Percentiles rank a stretch among this genome's conserved stretches.
phyloP scores from a whole-genome alignment of 1,140 invertebrate species.

The Heterodera carotae region DNA sequence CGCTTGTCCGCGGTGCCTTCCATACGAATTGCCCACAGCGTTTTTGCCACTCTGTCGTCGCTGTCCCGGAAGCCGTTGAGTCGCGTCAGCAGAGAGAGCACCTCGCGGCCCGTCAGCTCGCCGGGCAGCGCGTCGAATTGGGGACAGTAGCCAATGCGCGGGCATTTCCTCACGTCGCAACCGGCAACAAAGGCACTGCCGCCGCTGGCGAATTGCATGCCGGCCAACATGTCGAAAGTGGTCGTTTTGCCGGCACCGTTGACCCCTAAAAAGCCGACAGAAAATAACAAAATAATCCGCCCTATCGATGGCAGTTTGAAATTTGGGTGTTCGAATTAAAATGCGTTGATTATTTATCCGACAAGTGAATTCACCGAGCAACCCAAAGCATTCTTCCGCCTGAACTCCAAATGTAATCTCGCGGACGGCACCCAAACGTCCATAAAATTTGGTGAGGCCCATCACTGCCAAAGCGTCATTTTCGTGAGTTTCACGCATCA shows the following conservation, averaged over 20 bases:
- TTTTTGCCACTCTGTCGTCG: constrained; percentile 37
- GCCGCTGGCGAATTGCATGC: constrained; percentile 33
- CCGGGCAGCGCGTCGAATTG: constrained; percentile 53
- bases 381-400: constrained; percentile 52
- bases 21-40: constrained; percentile 40
- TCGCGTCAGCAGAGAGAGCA: constrained; percentile 38
- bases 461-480: constrained; percentile 44
- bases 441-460: constrained; percentile 50
- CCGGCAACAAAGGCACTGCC: constrained; percentile 43
- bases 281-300: too few species aligned
- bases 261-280: constrained; percentile 44
- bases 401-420: constrained; percentile 52
- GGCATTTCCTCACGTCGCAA: constrained; percentile 43
- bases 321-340: too few species aligned
- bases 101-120: constrained; percentile 49
- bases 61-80: constrained; percentile 51
- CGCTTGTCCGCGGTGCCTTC: constrained; percentile 41
- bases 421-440: constrained; percentile 45
- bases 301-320: too few species aligned
- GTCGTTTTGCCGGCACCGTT: constrained; percentile 57
- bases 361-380: constrained; percentile 55
- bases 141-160: constrained; percentile 54
- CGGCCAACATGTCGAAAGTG: constrained; percentile 56
- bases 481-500: constrained; percentile 19
- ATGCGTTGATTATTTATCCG: too few species aligned